Evolutionary conservation across 2,888 invertebrate genomes (phyloP).

Genomic region (Cyclophora punctaria): DNA sequence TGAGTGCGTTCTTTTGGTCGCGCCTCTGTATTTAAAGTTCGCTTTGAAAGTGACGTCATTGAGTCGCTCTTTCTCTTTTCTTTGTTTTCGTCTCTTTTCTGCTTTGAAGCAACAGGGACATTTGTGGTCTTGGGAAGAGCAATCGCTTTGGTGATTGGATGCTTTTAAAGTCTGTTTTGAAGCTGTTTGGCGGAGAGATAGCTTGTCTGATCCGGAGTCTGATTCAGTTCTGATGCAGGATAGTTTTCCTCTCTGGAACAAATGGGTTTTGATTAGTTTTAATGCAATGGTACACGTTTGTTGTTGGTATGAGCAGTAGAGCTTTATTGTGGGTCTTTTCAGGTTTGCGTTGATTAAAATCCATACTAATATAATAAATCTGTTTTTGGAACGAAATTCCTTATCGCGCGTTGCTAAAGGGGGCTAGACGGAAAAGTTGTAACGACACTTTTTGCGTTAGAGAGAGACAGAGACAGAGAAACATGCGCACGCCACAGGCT

Average conservation of each 20-base stretch:
- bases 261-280: constrained; percentile 12
- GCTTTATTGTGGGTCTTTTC: no score
- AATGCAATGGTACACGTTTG: background rate
- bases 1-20: constrained; percentile 65
- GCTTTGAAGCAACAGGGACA: constrained; percentile 59
- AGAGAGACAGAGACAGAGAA: no score
- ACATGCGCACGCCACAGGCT: no score
- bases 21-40: constrained; percentile 59
- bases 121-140: constrained; percentile 53
- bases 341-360: no score
- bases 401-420: no score
- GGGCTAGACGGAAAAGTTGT: no score
- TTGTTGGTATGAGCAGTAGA: no score
- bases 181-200: constrained; percentile 53
- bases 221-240: constrained; percentile 68
- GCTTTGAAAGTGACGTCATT: constrained; percentile 63
- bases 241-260: constrained; percentile 60
- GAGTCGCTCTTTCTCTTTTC: constrained; percentile 51
- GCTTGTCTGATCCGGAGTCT: constrained; percentile 63
- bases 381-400: no score
- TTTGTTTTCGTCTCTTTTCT: constrained; percentile 33
- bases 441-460: no score
- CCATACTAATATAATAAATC: no score
- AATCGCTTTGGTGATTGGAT: constrained; percentile 51
- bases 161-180: constrained; percentile 54